Percentiles rank a stretch among this genome's conserved stretches.
These are phyloP conservation scores for Tretioscincus oriximinensis DNA, from an alignment of 2,113 vertebrate species.

Conservation along the genomic window DNA sequence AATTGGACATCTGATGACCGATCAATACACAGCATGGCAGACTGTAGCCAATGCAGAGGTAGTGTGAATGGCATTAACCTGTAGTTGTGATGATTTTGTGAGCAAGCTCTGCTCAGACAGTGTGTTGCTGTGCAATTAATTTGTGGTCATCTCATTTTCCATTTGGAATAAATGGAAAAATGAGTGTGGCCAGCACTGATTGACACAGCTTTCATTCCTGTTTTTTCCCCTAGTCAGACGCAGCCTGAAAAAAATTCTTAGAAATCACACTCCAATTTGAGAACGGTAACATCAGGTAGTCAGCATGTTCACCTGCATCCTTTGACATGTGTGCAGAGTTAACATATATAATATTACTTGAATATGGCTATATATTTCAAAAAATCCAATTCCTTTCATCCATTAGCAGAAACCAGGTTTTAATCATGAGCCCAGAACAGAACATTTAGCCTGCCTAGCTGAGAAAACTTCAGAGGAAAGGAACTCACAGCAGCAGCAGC, in stretches of 20 bases:
- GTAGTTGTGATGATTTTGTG: too few relatives aligned
- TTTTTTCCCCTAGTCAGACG: neutral
- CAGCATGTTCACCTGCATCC: neutral
- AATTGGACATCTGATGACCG: too few relatives aligned
- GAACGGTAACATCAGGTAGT: neutral
- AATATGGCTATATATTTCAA: neutral
- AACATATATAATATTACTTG: neutral
- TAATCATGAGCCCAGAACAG: conserved; percentile 19
- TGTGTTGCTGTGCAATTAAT: too few relatives aligned
- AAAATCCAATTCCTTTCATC: neutral
- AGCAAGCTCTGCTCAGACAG: too few relatives aligned
- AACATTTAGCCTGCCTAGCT: conserved; percentile 3
- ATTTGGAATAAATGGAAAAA: too few relatives aligned
- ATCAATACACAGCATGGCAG: too few relatives aligned
- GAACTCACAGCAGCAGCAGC: neutral
- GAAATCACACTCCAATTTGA: neutral
- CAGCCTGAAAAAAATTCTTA: neutral
- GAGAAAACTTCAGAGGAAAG: neutral
- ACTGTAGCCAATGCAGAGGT: too few relatives aligned
- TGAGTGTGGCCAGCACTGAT: too few relatives aligned
- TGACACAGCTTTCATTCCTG: too few relatives aligned
- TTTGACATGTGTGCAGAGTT: neutral
- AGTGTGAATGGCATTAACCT: too few relatives aligned
- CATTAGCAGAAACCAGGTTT: neutral
- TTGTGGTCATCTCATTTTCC: too few relatives aligned